Conservation (phyloP, 2,797 vertebrate species). For the Phoeniculus purpureus region DNA sequence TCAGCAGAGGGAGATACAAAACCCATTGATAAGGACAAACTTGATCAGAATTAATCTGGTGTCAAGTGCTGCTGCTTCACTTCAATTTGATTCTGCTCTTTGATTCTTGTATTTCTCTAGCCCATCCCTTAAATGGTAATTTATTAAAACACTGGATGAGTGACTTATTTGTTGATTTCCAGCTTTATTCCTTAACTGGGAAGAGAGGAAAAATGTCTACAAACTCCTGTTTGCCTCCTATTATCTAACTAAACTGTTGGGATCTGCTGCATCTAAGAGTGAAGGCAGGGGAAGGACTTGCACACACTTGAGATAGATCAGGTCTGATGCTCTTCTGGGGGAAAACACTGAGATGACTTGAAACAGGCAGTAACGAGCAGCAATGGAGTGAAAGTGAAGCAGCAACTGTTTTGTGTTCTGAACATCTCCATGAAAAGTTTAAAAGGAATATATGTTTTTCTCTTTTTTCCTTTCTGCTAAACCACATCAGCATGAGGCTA, state of each 20-base stretch:
- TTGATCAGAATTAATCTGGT: not conserved
- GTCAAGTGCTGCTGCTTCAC: too few species aligned
- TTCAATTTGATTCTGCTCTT: not conserved
- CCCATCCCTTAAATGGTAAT: not conserved
- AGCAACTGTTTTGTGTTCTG: not conserved
- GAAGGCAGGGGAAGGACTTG: not conserved
- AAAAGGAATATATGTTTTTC: not conserved
- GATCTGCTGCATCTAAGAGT: not conserved
- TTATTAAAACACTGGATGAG: not conserved
- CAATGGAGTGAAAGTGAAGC: conserved; percentile 24
- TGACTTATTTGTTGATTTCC: not conserved
- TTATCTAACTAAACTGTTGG: not conserved
- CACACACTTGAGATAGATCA: not conserved
- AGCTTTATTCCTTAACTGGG: not conserved
- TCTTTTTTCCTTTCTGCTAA: fast-evolving
- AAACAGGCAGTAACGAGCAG: conserved; percentile 42
- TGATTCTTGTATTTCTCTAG: not conserved
- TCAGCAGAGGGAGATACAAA: not conserved
- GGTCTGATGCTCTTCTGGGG: not conserved
- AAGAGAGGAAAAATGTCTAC: not conserved
- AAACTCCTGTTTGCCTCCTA: not conserved
- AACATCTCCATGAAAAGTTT: not conserved
- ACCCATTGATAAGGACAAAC: not conserved
- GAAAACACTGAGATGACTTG: not conserved
- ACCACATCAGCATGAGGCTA: not conserved